Evolutionary conservation across 1,140 invertebrate species (phyloP).

Genomic region (Drosophila asahinai): DNA sequence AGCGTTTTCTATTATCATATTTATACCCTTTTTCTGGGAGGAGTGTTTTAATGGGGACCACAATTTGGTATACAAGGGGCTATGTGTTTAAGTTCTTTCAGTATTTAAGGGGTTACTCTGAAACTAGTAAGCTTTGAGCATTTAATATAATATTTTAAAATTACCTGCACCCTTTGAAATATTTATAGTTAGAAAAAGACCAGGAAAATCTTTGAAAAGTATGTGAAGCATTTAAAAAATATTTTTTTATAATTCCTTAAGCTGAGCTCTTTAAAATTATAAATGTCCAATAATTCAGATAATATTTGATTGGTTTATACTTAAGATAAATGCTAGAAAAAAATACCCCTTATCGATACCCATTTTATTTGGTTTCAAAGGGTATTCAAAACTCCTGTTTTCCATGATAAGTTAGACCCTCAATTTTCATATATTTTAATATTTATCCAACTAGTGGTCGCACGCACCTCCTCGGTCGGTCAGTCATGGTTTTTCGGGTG

Average conservation of each 20-base stretch:
- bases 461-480: constrained; percentile 41
- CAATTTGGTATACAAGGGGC: not conserved
- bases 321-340: not conserved
- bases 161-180: not conserved
- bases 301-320: not conserved
- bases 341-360: fast-evolving
- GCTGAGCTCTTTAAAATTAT: no score
- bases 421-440: constrained; percentile 25
- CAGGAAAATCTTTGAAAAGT: no score
- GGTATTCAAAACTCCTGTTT: not conserved
- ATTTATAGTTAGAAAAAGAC: not conserved
- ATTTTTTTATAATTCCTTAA: no score
- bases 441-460: constrained; percentile 28
- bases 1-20: constrained; percentile 45
- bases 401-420: not conserved
- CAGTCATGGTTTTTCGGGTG: constrained; percentile 47
- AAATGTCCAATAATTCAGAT: no score
- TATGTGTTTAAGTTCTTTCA: not conserved
- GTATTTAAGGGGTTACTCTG: not conserved
- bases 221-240: no score
- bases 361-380: not conserved
- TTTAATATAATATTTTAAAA: not conserved
- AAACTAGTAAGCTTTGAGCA: not conserved
- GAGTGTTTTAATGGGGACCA: not conserved
- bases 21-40: constrained; percentile 7